phyloP scores from a whole-genome alignment of 1,140 invertebrate species.

The Drosophila leontia region DNA sequence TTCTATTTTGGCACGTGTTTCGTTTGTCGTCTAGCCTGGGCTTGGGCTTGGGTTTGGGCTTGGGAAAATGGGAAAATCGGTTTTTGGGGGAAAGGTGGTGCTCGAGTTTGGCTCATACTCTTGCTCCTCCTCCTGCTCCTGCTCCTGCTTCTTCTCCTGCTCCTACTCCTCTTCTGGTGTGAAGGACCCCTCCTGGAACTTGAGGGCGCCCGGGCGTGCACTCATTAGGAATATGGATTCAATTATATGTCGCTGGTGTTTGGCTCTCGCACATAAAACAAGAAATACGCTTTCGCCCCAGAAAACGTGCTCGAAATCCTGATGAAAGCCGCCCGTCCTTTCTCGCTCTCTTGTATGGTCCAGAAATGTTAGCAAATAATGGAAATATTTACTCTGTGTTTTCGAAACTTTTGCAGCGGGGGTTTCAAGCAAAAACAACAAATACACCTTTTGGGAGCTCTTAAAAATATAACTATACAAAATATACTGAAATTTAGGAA shows the following conservation, averaged over 20 bases:
- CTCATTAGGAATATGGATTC: constrained; percentile 76
- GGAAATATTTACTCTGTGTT: constrained; percentile 37
- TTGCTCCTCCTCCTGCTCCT: not conserved
- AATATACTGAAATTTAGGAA: not conserved
- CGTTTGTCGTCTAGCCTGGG: constrained; percentile 26
- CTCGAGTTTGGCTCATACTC: not conserved
- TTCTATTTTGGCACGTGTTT: constrained; percentile 71
- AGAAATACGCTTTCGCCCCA: constrained; percentile 36
- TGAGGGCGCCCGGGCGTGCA: constrained; percentile 48
- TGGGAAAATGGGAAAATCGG: constrained; percentile 4
- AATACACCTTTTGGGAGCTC: constrained; percentile 7
- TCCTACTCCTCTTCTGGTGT: not conserved
- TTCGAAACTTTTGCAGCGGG: constrained; percentile 14
- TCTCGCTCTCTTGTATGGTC: constrained; percentile 7
- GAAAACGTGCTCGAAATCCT: constrained; percentile 45
- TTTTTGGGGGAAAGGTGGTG: constrained; percentile 16
- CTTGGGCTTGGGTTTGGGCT: not conserved
- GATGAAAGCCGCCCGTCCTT: constrained; percentile 4
- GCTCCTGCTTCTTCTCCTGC: not conserved
- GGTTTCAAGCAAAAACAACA: not conserved
- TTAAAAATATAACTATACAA: constrained; percentile 1
- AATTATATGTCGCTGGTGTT: constrained; percentile 67
- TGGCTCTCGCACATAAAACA: constrained; percentile 46
- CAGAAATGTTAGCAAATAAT: constrained; percentile 43
- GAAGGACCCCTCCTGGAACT: constrained; percentile 8